These are phyloP conservation scores for Lymantria monacha DNA, from an alignment of 2,888 invertebrate genomes.

Conservation along the genomic window DNA sequence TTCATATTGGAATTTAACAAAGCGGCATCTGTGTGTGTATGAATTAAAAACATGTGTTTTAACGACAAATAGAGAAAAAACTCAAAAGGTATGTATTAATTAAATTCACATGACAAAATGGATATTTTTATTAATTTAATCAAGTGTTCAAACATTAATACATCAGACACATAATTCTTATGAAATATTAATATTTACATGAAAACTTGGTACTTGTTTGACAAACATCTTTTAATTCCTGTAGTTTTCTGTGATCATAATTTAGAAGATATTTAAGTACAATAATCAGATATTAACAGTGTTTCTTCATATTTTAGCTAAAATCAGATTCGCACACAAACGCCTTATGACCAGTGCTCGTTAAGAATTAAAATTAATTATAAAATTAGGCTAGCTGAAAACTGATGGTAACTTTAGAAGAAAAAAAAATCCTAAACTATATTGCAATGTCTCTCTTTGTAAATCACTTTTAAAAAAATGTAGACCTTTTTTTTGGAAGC, in stretches of 20 bases:
- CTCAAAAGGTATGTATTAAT: neutral
- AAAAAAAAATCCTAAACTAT: slow-evolving; percentile 62
- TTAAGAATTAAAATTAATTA: slow-evolving; percentile 61
- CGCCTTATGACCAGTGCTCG: slow-evolving; percentile 60
- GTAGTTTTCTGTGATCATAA: neutral
- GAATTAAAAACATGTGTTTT: no score
- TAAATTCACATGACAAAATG: neutral
- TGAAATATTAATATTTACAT: neutral
- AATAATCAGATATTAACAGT: neutral
- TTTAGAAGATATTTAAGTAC: neutral
- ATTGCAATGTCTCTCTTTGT: slow-evolving; percentile 69
- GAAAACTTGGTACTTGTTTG: neutral
- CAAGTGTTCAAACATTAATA: no score
- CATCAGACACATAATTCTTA: neutral
- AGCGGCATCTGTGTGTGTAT: no score
- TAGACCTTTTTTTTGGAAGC: slow-evolving; percentile 55
- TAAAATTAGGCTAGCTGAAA: slow-evolving; percentile 75
- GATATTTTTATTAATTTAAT: no score
- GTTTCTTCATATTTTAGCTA: neutral
- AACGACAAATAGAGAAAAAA: no score
- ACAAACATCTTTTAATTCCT: no score
- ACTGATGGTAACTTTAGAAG: slow-evolving; percentile 80
- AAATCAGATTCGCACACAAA: slow-evolving; percentile 50
- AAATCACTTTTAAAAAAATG: slow-evolving; percentile 39
- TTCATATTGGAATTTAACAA: no score